A percentile compares a stretch with the other conserved stretches of the same genome.
Evolutionary conservation across 2,888 invertebrate species (phyloP).

Genomic region (Phrixothrix hirtus): DNA sequence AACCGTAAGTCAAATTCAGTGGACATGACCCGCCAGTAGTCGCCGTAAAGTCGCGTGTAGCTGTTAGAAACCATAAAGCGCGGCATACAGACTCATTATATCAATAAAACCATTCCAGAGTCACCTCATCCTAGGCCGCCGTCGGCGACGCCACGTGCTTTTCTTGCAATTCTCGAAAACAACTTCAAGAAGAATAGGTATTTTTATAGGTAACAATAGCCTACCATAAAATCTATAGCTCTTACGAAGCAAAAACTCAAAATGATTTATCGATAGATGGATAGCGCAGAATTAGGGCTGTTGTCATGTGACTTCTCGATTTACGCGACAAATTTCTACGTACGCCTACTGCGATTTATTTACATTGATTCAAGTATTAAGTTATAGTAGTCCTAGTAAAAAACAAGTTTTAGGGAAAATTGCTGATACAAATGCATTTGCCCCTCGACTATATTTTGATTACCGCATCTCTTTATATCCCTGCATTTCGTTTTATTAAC

Average conservation of each 20-base stretch:
- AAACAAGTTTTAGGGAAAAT: neutral
- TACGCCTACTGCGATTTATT: neutral
- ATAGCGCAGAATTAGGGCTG: conserved; percentile 20
- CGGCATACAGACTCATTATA: conserved; percentile 40
- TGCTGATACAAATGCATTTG: too few species aligned
- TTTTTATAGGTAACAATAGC: conserved; percentile 54
- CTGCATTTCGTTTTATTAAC: too few species aligned
- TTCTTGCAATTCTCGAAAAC: conserved; percentile 46
- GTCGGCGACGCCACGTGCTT: conserved; percentile 41
- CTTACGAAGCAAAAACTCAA: conserved; percentile 43
- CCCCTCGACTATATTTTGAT: too few species aligned
- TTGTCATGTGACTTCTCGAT: conserved; percentile 13
- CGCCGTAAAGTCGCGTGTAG: conserved; percentile 39
- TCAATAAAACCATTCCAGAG: conserved; percentile 45
- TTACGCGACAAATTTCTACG: conserved; percentile 13
- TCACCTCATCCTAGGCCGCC: conserved; percentile 38
- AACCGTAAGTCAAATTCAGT: conserved; percentile 19
- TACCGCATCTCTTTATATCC: too few species aligned
- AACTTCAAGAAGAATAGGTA: conserved; percentile 48
- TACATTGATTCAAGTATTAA: conserved; percentile 23
- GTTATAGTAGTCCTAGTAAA: neutral
- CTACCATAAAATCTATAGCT: conserved; percentile 48
- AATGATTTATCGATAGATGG: conserved; percentile 45
- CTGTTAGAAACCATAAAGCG: conserved; percentile 27
- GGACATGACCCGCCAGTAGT: conserved; percentile 40